Percentiles rank a stretch among this genome's conserved stretches.
These are phyloP conservation scores for Origma solitaria DNA, from an alignment of 2,113 vertebrate genomes.

Conservation along the genomic window DNA sequence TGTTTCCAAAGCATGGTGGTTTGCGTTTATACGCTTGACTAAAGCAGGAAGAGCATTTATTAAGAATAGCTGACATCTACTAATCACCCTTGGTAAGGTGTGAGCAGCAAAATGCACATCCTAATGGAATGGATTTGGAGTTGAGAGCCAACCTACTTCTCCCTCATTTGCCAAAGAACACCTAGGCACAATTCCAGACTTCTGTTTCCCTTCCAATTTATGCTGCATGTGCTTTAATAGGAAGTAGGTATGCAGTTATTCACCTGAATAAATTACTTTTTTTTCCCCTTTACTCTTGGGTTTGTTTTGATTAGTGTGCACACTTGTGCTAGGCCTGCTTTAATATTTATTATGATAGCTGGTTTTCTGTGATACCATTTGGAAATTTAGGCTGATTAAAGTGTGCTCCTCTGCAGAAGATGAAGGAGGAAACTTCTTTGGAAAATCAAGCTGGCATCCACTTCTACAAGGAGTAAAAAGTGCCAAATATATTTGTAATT, in stretches of 20 bases:
- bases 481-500: fast-evolving
- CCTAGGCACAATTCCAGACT: constrained; percentile 12
- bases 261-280: not conserved
- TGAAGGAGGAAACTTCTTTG: not conserved
- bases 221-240: not conserved
- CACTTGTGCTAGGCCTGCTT: not conserved
- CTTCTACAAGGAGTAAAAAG: not conserved
- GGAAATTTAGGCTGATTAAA: not conserved
- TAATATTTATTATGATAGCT: not conserved
- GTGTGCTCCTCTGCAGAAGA: not conserved
- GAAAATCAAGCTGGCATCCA: not conserved
- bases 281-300: not conserved
- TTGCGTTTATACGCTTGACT: not conserved
- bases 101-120: not conserved
- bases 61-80: not conserved
- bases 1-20: not conserved
- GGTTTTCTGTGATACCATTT: not conserved
- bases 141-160: not conserved
- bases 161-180: not conserved
- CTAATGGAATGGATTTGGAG: not conserved
- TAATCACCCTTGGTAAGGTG: not conserved
- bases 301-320: not conserved
- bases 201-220: not conserved
- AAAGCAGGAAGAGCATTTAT: not conserved
- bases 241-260: not conserved